Conservation (phyloP, 2,113 vertebrate species). For the Archilochus colubris region DNA sequence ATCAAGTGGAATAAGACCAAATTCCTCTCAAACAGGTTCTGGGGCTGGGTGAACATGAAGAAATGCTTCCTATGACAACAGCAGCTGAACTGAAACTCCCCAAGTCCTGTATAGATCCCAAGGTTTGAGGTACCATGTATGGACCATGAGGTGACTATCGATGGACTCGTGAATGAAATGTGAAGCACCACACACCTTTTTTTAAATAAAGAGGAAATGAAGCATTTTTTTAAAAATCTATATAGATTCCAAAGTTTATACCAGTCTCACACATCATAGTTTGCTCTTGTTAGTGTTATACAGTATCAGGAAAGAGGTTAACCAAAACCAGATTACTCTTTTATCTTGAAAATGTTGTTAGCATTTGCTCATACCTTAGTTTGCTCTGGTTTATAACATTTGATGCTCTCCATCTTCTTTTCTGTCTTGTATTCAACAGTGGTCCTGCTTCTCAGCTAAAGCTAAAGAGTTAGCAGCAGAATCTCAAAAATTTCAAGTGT, state of each 20-base stretch:
- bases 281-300: not conserved
- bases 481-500: not conserved
- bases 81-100: not conserved
- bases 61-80: not conserved
- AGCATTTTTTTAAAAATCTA: not conserved
- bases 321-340: not conserved
- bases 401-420: not conserved
- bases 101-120: not conserved
- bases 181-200: not conserved
- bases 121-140: not conserved
- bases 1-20: not conserved
- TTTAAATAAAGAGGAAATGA: not conserved
- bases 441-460: not conserved
- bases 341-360: not conserved
- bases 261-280: not conserved
- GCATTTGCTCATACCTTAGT: not conserved
- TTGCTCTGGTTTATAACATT: not conserved
- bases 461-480: not conserved
- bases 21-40: not conserved
- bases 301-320: not conserved
- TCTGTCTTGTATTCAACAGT: not conserved
- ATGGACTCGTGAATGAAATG: not conserved
- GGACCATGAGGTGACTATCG: not conserved
- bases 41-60: not conserved
- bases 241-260: not conserved